These are phyloP conservation scores for Otus sunia DNA, from an alignment of 2,113 vertebrate species.

Conservation along the genomic window DNA sequence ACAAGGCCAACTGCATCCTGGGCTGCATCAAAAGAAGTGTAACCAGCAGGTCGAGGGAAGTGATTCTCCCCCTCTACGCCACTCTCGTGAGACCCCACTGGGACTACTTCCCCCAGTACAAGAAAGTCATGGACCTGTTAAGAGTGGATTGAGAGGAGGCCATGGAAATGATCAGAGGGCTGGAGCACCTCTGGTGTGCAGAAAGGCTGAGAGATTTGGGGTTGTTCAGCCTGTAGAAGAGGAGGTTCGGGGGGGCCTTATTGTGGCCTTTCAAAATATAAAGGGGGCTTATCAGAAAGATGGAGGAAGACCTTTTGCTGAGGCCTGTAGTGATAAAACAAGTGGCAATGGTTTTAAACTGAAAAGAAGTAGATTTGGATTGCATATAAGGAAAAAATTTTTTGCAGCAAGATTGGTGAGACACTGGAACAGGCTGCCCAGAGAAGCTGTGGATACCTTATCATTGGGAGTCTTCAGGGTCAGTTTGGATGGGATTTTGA, in stretches of 20 bases:
- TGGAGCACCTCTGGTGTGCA: neutral
- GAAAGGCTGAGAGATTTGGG: neutral
- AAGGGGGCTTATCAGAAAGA: neutral
- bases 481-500: neutral
- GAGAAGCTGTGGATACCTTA: neutral
- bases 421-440: neutral
- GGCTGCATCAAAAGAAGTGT: too few relatives aligned
- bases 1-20: too few relatives aligned
- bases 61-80: too few relatives aligned
- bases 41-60: too few relatives aligned
- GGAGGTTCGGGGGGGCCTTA: rapidly evolving
- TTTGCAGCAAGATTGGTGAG: neutral
- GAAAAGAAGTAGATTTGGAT: neutral
- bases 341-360: neutral
- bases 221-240: neutral
- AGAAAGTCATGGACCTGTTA: neutral
- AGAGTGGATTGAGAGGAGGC: neutral
- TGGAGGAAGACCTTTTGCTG: neutral
- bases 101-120: too few relatives aligned
- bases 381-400: too few relatives aligned
- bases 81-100: too few relatives aligned
- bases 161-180: neutral
- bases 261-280: neutral
- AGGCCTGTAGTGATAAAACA: neutral
- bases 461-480: neutral